A percentile compares a stretch with the other conserved stretches of the same genome.
Evolutionary conservation across 2,797 vertebrate genomes (phyloP).

Genomic region (Karalla daura): DNA sequence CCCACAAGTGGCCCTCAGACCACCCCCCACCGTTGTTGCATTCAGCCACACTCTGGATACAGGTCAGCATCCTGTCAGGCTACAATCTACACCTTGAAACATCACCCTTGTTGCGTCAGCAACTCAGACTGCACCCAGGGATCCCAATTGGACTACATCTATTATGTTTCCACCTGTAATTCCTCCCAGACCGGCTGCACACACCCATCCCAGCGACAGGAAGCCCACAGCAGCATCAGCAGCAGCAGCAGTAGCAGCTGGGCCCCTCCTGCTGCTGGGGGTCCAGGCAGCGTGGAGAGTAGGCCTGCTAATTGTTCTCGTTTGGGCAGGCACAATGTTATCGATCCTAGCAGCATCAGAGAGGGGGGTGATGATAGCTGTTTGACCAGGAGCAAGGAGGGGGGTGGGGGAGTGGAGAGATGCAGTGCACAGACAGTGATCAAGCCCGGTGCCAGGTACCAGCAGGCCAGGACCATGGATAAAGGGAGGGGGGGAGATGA

Average conservation of each 20-base stretch:
- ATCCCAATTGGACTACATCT: slow-evolving; percentile 30
- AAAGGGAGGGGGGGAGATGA: slow-evolving; percentile 8
- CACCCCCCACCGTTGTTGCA: slow-evolving; percentile 45
- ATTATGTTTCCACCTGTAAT: slow-evolving; percentile 11
- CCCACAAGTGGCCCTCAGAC: slow-evolving; percentile 45
- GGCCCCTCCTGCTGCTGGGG: slow-evolving; percentile 40
- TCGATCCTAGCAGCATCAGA: slow-evolving; percentile 69
- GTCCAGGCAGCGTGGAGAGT: slow-evolving; percentile 48
- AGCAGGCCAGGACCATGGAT: slow-evolving; percentile 17
- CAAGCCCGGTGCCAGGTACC: slow-evolving; percentile 32
- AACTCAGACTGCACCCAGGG: slow-evolving; percentile 6
- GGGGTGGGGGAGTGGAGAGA: slow-evolving; percentile 33
- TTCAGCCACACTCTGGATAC: slow-evolving; percentile 50
- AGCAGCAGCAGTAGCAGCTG: slow-evolving; percentile 2
- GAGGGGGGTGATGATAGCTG: slow-evolving; percentile 63
- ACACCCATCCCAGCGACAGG: slow-evolving; percentile 2
- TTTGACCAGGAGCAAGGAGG: slow-evolving; percentile 53
- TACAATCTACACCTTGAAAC: slow-evolving; percentile 18
- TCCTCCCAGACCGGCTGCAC: slow-evolving; percentile 3
- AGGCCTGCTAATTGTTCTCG: slow-evolving; percentile 66
- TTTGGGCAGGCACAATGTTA: slow-evolving; percentile 74
- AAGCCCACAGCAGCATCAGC: slow-evolving; percentile 15
- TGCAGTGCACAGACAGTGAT: slow-evolving; percentile 61
- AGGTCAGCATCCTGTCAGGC: slow-evolving; percentile 22
- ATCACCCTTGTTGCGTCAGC: background rate